These are phyloP conservation scores for Nycticryphes semicollaris DNA, from an alignment of 2,113 vertebrate species.

Conservation along the genomic window DNA sequence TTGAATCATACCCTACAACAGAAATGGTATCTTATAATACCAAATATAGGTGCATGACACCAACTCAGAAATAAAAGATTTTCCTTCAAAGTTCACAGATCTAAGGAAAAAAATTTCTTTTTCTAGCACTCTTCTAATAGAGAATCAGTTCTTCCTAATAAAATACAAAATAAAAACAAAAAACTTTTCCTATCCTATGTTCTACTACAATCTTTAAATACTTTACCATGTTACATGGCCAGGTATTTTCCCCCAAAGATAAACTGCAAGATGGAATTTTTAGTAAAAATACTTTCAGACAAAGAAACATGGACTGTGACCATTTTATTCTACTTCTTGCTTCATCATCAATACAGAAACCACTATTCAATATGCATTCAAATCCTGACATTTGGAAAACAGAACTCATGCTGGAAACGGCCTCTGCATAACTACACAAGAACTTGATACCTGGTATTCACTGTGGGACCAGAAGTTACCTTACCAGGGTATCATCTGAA, in stretches of 20 bases:
- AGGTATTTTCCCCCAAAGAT: background rate
- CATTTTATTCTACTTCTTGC: background rate
- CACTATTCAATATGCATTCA: background rate
- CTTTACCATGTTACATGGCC: background rate
- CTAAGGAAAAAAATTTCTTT: background rate
- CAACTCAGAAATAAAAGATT: background rate
- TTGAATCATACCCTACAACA: background rate
- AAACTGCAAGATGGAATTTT: background rate
- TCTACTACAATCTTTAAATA: background rate
- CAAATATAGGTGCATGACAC: background rate
- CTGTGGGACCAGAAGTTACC: background rate
- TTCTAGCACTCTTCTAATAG: background rate
- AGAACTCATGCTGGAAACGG: background rate
- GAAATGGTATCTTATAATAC: background rate
- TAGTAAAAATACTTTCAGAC: background rate
- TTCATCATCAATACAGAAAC: background rate
- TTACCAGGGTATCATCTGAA: background rate
- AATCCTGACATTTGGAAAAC: background rate
- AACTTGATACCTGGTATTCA: background rate
- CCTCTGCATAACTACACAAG: background rate
- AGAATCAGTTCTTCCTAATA: background rate
- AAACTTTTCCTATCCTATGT: background rate
- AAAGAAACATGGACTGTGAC: background rate
- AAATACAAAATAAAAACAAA: background rate
- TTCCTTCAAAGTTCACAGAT: background rate